phyloP scores from a whole-genome alignment of 2,113 vertebrate genomes.

The Cariama cristata region DNA sequence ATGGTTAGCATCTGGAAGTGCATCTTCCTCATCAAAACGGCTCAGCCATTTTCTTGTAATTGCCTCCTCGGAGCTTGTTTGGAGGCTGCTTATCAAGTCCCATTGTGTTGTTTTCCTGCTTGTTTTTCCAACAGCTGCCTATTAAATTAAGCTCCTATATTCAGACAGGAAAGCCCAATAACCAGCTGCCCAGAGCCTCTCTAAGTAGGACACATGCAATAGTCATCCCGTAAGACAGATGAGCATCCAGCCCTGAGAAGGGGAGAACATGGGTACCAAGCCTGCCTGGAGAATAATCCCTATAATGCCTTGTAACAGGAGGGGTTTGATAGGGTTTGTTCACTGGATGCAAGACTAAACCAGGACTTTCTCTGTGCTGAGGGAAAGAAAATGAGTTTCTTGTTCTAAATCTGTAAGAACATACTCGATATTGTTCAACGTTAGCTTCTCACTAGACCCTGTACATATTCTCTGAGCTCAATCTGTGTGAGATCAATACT shows the following conservation, averaged over 20 bases:
- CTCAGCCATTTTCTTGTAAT: conserved; percentile 37
- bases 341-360: neutral
- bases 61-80: conserved; percentile 40
- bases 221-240: neutral
- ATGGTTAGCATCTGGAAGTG: neutral
- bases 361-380: neutral
- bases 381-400: neutral
- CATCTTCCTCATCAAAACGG: neutral
- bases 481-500: conserved; percentile 1
- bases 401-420: conserved; percentile 5
- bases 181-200: conserved; percentile 24
- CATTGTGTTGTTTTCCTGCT: conserved; percentile 52
- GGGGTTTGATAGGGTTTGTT: neutral
- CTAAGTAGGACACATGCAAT: conserved; percentile 22
- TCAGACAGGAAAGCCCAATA: conserved; percentile 30
- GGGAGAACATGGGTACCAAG: neutral
- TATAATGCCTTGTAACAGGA: neutral
- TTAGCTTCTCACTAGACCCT: conserved; percentile 5
- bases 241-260: neutral
- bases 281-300: conserved; percentile 1
- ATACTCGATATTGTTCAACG: neutral
- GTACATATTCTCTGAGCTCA: conserved; percentile 13
- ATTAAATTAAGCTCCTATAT: conserved; percentile 61
- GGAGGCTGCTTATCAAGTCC: conserved; percentile 53
- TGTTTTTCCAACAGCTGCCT: conserved; percentile 57